These are phyloP conservation scores for Atractosteus spatula DNA, from an alignment of 2,113 vertebrate genomes.

Conservation along the genomic window DNA sequence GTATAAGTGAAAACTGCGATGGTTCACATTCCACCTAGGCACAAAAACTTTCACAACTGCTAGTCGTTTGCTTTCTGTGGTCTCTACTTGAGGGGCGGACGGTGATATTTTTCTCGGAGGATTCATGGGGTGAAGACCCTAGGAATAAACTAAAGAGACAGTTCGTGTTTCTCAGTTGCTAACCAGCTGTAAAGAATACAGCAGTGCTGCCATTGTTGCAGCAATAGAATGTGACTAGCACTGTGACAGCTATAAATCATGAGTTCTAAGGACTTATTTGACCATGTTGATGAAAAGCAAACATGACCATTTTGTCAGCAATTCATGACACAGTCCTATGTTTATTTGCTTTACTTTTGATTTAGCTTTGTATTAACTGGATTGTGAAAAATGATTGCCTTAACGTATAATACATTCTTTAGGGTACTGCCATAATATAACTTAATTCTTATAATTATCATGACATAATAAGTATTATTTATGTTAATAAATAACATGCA, in stretches of 20 bases:
- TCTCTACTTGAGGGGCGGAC: neutral
- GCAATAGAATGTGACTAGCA: constrained; percentile 46
- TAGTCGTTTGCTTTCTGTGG: neutral
- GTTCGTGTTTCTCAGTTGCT: constrained; percentile 46
- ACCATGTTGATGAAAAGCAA: neutral
- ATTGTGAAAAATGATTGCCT: too few species aligned
- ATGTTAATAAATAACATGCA: too few species aligned
- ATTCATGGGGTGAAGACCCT: constrained; percentile 18
- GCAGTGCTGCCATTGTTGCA: constrained; percentile 40
- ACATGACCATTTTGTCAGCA: neutral
- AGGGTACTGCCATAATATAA: too few species aligned
- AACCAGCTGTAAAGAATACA: constrained; percentile 39
- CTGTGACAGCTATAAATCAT: constrained; percentile 56
- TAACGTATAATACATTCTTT: too few species aligned
- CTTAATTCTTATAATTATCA: too few species aligned
- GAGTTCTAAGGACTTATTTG: too few species aligned
- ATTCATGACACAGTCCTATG: neutral
- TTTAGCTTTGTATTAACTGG: too few species aligned
- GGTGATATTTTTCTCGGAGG: too few species aligned
- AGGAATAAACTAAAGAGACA: constrained; percentile 26
- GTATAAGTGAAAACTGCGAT: too few species aligned
- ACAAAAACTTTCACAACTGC: too few species aligned
- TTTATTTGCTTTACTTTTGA: neutral
- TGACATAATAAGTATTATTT: too few species aligned
- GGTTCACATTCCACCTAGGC: too few species aligned